A percentile compares a stretch with the other conserved stretches of the same genome.
Evolutionary conservation across 2,888 invertebrate species (phyloP).

Genomic region (Rhingia campestris): DNA sequence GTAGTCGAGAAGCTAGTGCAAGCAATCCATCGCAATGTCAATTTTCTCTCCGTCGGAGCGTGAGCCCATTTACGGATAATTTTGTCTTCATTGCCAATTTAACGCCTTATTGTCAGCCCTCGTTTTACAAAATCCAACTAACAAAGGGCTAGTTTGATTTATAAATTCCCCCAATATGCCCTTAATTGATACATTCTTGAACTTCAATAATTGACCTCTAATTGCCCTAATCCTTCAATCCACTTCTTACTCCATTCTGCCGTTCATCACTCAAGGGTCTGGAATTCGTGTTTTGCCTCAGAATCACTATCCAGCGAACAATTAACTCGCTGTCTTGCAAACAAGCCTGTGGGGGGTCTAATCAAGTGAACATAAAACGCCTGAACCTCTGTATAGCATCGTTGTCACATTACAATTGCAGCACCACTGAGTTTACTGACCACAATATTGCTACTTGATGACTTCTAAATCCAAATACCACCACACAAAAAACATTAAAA

Average conservation of each 20-base stretch:
- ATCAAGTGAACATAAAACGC: conserved; percentile 1
- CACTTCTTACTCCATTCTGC: neutral
- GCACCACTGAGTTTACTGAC: conserved; percentile 41
- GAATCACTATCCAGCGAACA: conserved; percentile 43
- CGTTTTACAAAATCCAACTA: too few species aligned
- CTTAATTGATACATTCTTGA: neutral
- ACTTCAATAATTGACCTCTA: neutral
- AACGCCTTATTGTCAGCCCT: too few species aligned
- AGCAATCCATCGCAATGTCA: too few species aligned
- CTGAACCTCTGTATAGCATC: conserved; percentile 23
- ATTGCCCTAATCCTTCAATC: neutral
- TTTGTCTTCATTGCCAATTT: neutral
- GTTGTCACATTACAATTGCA: conserved; percentile 52
- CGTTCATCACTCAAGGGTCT: conserved; percentile 22
- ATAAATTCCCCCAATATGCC: neutral
- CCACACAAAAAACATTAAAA: conserved; percentile 29
- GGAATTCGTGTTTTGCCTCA: conserved; percentile 28
- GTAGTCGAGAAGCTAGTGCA: too few species aligned
- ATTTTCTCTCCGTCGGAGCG: too few species aligned
- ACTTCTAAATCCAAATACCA: conserved; percentile 22
- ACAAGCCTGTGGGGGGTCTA: conserved; percentile 54
- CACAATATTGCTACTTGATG: conserved; percentile 42
- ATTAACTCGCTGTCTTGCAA: conserved; percentile 47
- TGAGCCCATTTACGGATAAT: too few species aligned
- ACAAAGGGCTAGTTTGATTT: too few species aligned